phyloP scores from a whole-genome alignment of 2,888 invertebrate species.

The Lasius fuliginosus region DNA sequence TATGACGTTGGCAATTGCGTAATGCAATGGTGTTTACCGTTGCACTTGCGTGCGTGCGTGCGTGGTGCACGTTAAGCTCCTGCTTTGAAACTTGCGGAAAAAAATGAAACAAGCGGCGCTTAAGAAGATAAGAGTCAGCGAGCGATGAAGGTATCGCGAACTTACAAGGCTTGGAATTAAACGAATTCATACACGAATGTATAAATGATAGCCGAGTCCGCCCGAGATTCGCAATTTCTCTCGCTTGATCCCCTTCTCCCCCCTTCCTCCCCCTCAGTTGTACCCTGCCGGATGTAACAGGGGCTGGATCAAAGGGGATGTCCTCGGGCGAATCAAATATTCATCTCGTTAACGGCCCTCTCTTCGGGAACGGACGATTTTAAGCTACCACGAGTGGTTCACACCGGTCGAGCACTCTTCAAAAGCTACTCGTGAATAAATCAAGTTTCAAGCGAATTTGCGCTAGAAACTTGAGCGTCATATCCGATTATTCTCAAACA shows the following conservation, averaged over 20 bases:
- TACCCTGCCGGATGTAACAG: background rate
- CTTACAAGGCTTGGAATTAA: background rate
- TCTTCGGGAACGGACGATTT: slow-evolving; percentile 8
- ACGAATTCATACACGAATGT: background rate
- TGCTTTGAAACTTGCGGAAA: background rate
- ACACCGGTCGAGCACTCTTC: slow-evolving; percentile 15
- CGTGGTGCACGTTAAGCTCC: no score
- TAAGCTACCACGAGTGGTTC: slow-evolving; percentile 13
- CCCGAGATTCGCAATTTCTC: background rate
- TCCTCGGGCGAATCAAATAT: slow-evolving; percentile 56
- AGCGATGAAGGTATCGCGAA: background rate
- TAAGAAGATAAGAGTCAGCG: background rate
- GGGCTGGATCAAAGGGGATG: slow-evolving; percentile 50
- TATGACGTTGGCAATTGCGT: slow-evolving; percentile 36
- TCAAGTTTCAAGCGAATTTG: background rate
- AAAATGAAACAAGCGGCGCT: background rate
- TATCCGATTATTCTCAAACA: background rate
- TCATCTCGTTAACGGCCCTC: slow-evolving; percentile 55
- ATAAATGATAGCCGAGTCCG: background rate
- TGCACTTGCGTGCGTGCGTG: background rate
- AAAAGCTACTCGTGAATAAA: slow-evolving; percentile 45
- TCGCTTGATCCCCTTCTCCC: background rate
- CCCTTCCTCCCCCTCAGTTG: background rate
- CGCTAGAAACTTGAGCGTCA: background rate
- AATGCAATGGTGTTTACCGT: slow-evolving; percentile 31